A percentile compares a stretch with the other conserved stretches of the same genome.
Conservation (phyloP, 2,113 vertebrate species). For the Bufo gargarizans region DNA sequence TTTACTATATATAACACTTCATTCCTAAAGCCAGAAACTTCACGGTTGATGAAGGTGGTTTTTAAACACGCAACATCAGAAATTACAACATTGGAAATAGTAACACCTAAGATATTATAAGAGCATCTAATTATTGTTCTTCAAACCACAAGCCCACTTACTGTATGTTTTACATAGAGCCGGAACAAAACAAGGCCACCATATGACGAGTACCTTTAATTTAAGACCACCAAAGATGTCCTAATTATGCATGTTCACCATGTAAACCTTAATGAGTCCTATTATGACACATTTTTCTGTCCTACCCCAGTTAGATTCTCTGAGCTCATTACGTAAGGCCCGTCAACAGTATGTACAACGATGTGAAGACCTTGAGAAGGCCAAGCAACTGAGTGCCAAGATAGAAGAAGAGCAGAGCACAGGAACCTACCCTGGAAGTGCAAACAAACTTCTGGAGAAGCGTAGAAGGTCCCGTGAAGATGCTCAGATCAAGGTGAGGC, state of each 20-base stretch:
- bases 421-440: slow-evolving; percentile 43
- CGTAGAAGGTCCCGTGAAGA: slow-evolving; percentile 87
- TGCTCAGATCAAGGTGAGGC: slow-evolving; percentile 78
- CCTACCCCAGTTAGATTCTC: slow-evolving; percentile 75
- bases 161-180: too few species aligned
- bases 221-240: background rate
- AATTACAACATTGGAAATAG: too few species aligned
- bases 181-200: too few species aligned
- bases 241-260: background rate
- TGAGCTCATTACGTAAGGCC: slow-evolving; percentile 80
- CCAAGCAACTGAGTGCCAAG: slow-evolving; percentile 75
- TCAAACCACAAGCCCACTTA: background rate
- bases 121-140: background rate
- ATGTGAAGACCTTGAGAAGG: slow-evolving; percentile 84
- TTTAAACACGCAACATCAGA: too few species aligned
- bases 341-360: slow-evolving; percentile 86
- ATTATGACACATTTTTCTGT: background rate
- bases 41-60: too few species aligned
- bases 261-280: background rate
- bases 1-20: too few species aligned
- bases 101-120: background rate
- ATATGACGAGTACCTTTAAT: too few species aligned
- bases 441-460: slow-evolving; percentile 85
- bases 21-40: too few species aligned
- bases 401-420: slow-evolving; percentile 73